Percentiles rank a stretch among this genome's conserved stretches.
phyloP scores from a whole-genome alignment of 64 coral and sea anemone genomes.

The Actinia equina region DNA sequence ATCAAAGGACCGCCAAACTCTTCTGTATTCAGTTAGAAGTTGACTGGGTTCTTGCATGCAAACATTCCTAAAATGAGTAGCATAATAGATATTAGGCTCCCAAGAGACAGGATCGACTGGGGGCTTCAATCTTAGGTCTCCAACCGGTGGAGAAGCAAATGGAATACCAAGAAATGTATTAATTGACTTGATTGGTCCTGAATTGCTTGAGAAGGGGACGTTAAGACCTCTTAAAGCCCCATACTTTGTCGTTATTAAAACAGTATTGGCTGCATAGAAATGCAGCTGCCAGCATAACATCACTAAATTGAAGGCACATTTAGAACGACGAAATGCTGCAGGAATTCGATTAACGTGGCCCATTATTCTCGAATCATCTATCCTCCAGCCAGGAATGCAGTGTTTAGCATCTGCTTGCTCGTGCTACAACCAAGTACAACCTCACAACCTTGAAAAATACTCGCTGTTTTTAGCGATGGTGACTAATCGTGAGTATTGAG shows the following conservation, averaged over 20 bases:
- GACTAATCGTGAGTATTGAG: background rate
- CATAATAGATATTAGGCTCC: conserved; percentile 17
- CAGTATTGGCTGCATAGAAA: background rate
- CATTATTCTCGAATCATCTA: background rate
- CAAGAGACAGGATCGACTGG: conserved; percentile 8
- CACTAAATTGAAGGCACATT: background rate
- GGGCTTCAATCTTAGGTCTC: conserved; percentile 29
- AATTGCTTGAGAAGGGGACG: background rate
- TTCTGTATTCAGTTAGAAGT: background rate
- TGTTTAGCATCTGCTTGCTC: background rate
- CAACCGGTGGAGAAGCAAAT: conserved; percentile 47
- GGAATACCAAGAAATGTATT: conserved; percentile 46
- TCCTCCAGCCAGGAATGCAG: background rate
- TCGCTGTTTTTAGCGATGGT: background rate
- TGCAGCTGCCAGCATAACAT: background rate
- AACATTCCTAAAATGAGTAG: conserved; percentile 26
- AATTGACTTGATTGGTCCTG: background rate
- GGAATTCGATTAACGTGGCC: background rate
- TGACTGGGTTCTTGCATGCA: conserved; percentile 1
- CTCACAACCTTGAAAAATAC: background rate
- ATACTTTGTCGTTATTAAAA: conserved; percentile 18
- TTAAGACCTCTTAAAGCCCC: background rate
- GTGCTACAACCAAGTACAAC: background rate
- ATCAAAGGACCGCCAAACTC: background rate
- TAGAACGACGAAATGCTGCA: background rate